Evolutionary conservation across 2,888 invertebrate species (phyloP).

Genomic region (Ophioninae sp.): DNA sequence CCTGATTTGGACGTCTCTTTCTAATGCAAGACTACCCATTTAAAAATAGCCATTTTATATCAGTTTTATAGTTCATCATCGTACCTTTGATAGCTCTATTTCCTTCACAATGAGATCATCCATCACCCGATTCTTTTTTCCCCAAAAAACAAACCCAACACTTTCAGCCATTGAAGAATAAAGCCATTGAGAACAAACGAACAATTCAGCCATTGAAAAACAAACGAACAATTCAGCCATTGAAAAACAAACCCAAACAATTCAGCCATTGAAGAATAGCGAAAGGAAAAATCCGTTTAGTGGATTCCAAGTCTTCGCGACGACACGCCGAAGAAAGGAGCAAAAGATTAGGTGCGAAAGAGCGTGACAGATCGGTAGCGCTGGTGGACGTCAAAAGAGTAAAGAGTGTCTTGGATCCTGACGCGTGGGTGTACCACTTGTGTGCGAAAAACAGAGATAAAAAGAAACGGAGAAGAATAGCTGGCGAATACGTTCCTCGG

Average conservation of each 20-base stretch:
- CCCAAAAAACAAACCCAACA: no score
- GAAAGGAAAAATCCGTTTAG: background rate
- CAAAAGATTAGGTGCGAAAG: conserved; percentile 42
- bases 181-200: background rate
- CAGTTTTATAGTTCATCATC: no score
- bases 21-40: no score
- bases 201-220: background rate
- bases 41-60: no score
- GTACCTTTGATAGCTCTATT: no score
- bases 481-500: conserved; percentile 48
- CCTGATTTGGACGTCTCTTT: no score
- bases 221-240: background rate
- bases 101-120: no score
- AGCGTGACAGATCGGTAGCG: conserved; percentile 39
- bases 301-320: conserved; percentile 1
- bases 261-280: background rate
- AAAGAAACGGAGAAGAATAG: conserved; percentile 55
- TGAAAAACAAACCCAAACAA: background rate
- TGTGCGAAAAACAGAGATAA: conserved; percentile 13
- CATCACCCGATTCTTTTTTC: no score
- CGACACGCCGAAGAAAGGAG: conserved; percentile 15
- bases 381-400: background rate
- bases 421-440: conserved; percentile 40
- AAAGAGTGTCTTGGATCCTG: conserved; percentile 16
- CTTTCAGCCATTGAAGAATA: no score